Evolutionary conservation across 2,797 vertebrate species (phyloP), one percentile per base, ranked within the genome.

Genomic region (Danio kyathit): DNA sequence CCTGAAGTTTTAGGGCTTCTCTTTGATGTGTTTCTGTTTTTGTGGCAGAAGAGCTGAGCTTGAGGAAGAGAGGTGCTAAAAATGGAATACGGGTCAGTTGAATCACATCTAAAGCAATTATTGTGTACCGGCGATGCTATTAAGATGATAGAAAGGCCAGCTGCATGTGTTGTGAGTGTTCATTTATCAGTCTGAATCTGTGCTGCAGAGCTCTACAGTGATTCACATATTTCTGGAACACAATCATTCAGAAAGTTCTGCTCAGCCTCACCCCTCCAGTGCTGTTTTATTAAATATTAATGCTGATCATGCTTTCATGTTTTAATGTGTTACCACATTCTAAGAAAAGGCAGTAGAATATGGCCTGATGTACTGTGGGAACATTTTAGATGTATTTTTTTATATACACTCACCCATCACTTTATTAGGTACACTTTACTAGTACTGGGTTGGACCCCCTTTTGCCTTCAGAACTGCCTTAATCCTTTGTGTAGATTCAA

Each of bases 31-130:
- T 21, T 69, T n/a, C 52, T 48, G 52, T 19, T 70, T 48, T 16
- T 79, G n/a, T 46, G 19, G 7, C 19, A 48, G 64, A 67, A 59
- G 16, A 56, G 69, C 59, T 65, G 59, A 44, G 69, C 52, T 78
- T 70, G 54, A 56, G 64, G 54, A 78, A 60, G 44, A 46, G 21
- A 49, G 54, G 21, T 9, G 65, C 43, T 69, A 69, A 78, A 78
- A 78, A 56, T 49, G 54, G 21, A 78, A 78, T 38, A 40, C 41
- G 7, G 64, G 43, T 21, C 76, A 69, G 54, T 44, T 65, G 44
- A 56, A 49, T 57, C 41, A 60, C 52, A 69, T 70, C 64, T 40
- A 51, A 69, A 70, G 21, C 52, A 49, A 70, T 69, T 60, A 60
- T 60, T 65, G 12, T 54, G 38, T 11, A 59, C 14, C 52, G 48